These are phyloP conservation scores for Recurvirostra avosetta DNA, from an alignment of 2,113 vertebrate genomes.

Conservation along the genomic window DNA sequence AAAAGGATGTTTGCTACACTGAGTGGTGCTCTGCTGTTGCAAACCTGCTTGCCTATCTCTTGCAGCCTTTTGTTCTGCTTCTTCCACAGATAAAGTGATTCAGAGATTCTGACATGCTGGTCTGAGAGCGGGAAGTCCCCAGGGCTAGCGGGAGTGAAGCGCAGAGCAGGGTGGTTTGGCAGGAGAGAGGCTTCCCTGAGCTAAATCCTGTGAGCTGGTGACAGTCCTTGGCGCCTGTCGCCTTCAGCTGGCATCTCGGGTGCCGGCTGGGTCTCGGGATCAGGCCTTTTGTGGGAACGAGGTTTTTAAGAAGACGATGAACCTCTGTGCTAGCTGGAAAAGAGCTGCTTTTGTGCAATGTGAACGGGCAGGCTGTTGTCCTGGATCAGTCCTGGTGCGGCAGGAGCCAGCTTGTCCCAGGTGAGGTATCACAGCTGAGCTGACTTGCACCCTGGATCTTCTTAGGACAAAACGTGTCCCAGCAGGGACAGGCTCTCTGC, in stretches of 20 bases:
- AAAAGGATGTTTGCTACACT: not conserved
- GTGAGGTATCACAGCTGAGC: not conserved
- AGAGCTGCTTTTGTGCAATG: not conserved
- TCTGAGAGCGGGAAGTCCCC: not conserved
- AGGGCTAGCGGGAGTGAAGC: not conserved
- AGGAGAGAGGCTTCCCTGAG: not conserved
- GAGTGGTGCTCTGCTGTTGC: not conserved
- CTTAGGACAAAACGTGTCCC: not conserved
- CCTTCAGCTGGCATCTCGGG: not conserved
- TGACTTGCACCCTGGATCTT: not conserved
- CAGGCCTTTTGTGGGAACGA: not conserved
- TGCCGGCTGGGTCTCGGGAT: not conserved
- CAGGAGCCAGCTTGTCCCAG: not conserved
- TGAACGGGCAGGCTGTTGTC: not conserved
- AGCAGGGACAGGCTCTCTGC: not conserved
- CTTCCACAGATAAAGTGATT: conserved; percentile 6
- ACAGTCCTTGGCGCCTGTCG: not conserved
- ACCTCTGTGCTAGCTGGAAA: not conserved
- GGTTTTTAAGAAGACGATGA: not conserved
- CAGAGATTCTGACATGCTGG: not conserved
- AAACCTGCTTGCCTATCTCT: not conserved
- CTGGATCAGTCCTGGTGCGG: not conserved
- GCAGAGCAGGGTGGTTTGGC: not conserved
- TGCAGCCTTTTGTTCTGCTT: not conserved
- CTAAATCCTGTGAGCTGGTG: not conserved